Conservation (phyloP, 2,888 invertebrate species). For the Diarsia brunnea region DNA sequence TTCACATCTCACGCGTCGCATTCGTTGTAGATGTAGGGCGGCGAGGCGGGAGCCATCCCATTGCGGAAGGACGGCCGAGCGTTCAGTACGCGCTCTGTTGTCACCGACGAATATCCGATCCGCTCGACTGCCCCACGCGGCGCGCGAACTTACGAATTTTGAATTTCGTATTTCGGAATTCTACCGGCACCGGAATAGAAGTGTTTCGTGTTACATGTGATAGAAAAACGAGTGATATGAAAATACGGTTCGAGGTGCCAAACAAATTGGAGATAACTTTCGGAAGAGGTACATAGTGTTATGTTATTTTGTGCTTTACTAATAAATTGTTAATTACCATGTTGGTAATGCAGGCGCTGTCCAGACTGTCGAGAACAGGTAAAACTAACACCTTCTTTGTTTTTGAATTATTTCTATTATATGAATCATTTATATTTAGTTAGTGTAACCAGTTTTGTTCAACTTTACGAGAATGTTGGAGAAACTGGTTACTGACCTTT, state of each 20-base stretch:
- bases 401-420: conserved; percentile 31
- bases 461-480: conserved; percentile 37
- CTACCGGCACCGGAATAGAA: conserved; percentile 68
- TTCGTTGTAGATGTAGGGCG: conserved; percentile 83
- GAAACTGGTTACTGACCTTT: conserved; percentile 56
- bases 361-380: conserved; percentile 61
- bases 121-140: conserved; percentile 78
- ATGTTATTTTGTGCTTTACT: conserved; percentile 68
- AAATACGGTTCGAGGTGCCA: conserved; percentile 89
- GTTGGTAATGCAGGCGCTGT: conserved; percentile 63
- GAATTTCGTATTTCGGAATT: conserved; percentile 65
- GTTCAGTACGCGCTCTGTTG: conserved; percentile 82
- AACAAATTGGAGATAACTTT: conserved; percentile 89
- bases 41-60: conserved; percentile 89
- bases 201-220: conserved; percentile 73
- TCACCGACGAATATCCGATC: conserved; percentile 83
- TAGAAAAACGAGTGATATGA: conserved; percentile 83
- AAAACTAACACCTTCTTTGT: conserved; percentile 45
- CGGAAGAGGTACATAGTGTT: conserved; percentile 82
- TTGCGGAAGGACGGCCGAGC: conserved; percentile 83
- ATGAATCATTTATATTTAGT: conserved; percentile 37
- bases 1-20: conserved; percentile 82
- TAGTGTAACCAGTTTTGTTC: conserved; percentile 47
- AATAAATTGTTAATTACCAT: conserved; percentile 47
- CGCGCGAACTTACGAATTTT: conserved; percentile 68